A percentile compares a stretch with the other conserved stretches of the same genome.
These are phyloP conservation scores for Stenopsyche tienmushanensis DNA, from an alignment of 1,140 invertebrate genomes.

Conservation along the genomic window DNA sequence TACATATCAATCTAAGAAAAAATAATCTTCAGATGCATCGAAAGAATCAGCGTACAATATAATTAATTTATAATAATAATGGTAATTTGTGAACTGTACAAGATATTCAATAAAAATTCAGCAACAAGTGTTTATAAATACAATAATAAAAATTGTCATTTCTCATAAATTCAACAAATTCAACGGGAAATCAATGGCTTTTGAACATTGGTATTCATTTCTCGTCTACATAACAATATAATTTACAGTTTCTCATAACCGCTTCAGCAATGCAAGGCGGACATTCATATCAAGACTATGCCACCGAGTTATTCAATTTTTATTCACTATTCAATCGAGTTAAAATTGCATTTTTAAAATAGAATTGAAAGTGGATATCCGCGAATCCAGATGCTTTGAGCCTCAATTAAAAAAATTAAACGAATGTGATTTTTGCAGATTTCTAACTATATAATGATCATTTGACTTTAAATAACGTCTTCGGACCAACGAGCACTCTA, in stretches of 20 bases:
- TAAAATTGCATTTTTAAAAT: too few relatives aligned
- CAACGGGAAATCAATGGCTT: slow-evolving; percentile 25
- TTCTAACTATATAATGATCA: too few relatives aligned
- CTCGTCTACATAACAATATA: slow-evolving; percentile 20
- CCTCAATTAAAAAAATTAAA: too few relatives aligned
- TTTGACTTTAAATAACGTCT: too few relatives aligned
- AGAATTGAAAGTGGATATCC: too few relatives aligned
- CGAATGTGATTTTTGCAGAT: too few relatives aligned
- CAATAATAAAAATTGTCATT: slow-evolving; percentile 11
- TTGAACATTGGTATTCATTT: slow-evolving; percentile 24
- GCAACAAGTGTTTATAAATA: slow-evolving; percentile 31
- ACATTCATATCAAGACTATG: not conserved
- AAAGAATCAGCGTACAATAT: slow-evolving; percentile 4
- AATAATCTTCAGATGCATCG: slow-evolving; percentile 2
- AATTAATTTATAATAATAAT: slow-evolving; percentile 9
- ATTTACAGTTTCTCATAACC: not conserved
- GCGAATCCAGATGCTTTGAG: too few relatives aligned
- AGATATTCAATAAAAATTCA: slow-evolving; percentile 31
- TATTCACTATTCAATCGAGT: too few relatives aligned
- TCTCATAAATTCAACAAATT: slow-evolving; percentile 19
- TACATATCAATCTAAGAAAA: slow-evolving; percentile 29
- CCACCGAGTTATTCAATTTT: too few relatives aligned
- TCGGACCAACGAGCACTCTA: too few relatives aligned
- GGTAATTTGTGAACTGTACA: slow-evolving; percentile 34
- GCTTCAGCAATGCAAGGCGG: too few relatives aligned